These are phyloP conservation scores for Aplodontia rufa DNA, from an alignment of 2,113 vertebrate genomes.

Conservation along the genomic window DNA sequence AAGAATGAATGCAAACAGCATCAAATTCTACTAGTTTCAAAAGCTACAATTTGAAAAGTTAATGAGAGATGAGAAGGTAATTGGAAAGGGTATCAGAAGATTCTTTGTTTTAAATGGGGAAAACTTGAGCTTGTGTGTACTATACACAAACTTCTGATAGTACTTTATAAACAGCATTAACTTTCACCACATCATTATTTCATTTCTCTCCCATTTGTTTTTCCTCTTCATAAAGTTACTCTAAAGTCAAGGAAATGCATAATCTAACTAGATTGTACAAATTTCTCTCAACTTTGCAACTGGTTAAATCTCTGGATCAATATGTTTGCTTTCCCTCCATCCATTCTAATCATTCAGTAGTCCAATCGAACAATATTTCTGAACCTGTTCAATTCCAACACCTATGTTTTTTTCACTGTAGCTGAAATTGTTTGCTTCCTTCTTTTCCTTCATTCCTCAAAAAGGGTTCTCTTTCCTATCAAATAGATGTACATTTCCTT, in stretches of 20 bases:
- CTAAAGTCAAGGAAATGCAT: slow-evolving; percentile 38
- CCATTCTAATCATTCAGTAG: background rate
- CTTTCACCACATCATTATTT: background rate
- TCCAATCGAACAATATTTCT: slow-evolving; percentile 53
- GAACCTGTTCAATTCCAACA: background rate
- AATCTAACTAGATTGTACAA: slow-evolving; percentile 33
- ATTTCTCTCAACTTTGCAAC: slow-evolving; percentile 43
- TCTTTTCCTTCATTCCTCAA: background rate
- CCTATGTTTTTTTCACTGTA: background rate
- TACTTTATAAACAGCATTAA: background rate
- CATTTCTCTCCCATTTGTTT: slow-evolving; percentile 25
- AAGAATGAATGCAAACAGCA: background rate
- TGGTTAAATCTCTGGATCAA: background rate
- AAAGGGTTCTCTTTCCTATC: background rate
- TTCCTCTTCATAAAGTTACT: slow-evolving; percentile 43
- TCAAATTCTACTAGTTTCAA: background rate
- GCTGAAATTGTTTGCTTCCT: background rate
- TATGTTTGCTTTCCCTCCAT: slow-evolving; percentile 33
- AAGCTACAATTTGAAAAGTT: background rate
- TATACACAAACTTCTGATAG: background rate
- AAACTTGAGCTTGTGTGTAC: background rate
- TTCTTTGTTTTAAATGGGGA: background rate
- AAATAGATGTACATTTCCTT: background rate
- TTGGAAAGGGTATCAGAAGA: background rate
- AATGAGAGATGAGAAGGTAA: background rate